Evolutionary conservation across 2,113 vertebrate genomes (phyloP).

Genomic region (Myiopsitta monachus): DNA sequence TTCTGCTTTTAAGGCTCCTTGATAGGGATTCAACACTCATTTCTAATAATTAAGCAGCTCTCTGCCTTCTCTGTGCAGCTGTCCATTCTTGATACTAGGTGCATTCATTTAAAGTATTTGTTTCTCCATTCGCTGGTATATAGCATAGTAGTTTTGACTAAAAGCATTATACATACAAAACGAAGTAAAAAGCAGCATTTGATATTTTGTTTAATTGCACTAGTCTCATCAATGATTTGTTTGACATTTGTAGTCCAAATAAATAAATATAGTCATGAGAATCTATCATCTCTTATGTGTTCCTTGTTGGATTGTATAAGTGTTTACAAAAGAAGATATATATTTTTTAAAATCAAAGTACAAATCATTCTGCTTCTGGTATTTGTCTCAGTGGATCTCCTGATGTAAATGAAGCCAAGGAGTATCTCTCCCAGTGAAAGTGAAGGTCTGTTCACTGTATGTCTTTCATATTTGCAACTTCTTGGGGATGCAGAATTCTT

Average conservation of each 20-base stretch:
- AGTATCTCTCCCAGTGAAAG: not conserved
- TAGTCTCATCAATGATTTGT: not conserved
- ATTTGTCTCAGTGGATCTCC: not conserved
- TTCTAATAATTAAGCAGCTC: conserved; percentile 48
- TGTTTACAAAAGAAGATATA: not conserved
- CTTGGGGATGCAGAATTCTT: not conserved
- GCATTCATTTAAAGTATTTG: not conserved
- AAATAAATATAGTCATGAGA: not conserved
- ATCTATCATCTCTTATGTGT: not conserved
- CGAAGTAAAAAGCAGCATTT: not conserved
- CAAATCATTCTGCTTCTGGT: not conserved
- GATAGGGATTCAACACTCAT: not conserved
- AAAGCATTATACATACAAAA: not conserved
- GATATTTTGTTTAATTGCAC: not conserved
- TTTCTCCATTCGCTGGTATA: not conserved
- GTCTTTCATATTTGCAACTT: not conserved
- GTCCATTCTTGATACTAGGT: not conserved
- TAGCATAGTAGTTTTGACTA: not conserved
- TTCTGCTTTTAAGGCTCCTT: conserved; percentile 38
- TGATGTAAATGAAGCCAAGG: not conserved
- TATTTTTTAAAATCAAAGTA: not conserved
- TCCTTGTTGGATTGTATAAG: not conserved
- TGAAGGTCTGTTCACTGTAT: not conserved
- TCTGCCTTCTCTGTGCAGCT: conserved; percentile 27
- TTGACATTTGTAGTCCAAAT: not conserved